These are phyloP conservation scores for Rutilus rutilus DNA, from an alignment of 2,113 vertebrate species.

Conservation along the genomic window DNA sequence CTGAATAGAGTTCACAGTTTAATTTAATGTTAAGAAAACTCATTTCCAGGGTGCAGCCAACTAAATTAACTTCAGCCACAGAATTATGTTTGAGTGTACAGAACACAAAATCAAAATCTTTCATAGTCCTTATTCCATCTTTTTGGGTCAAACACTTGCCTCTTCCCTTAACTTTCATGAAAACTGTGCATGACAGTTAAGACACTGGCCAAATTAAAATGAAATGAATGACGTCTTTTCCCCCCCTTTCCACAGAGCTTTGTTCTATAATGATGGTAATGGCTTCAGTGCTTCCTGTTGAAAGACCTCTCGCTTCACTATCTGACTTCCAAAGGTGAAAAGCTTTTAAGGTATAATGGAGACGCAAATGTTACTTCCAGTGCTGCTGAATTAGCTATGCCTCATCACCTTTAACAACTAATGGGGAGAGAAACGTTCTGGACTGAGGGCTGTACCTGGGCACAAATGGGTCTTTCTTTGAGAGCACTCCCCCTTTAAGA, in stretches of 20 bases:
- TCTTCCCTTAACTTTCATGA: slow-evolving; percentile 30
- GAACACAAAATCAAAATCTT: background rate
- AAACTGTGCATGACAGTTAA: slow-evolving; percentile 62
- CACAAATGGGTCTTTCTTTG: background rate
- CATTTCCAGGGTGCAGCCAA: background rate
- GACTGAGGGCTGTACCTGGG: background rate
- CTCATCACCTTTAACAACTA: slow-evolving; percentile 47
- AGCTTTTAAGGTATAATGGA: slow-evolving; percentile 52
- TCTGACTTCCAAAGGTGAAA: slow-evolving; percentile 51
- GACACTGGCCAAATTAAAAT: slow-evolving; percentile 52
- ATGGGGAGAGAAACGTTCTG: background rate
- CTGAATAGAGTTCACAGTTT: slow-evolving; percentile 3
- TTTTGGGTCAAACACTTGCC: slow-evolving; percentile 49
- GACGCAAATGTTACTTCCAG: slow-evolving; percentile 40
- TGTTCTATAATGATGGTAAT: slow-evolving; percentile 55
- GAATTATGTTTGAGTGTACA: background rate
- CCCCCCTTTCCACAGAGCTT: slow-evolving; percentile 22
- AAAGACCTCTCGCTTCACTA: slow-evolving; percentile 28
- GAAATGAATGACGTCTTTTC: slow-evolving; percentile 38
- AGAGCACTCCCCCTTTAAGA: background rate
- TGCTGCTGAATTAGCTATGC: slow-evolving; percentile 47
- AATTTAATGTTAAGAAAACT: background rate
- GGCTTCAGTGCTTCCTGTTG: slow-evolving; percentile 31
- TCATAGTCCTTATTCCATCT: slow-evolving; percentile 9
- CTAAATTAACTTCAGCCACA: background rate